Conservation (phyloP, 2,113 vertebrate species). For the Gymnobelideus leadbeateri region DNA sequence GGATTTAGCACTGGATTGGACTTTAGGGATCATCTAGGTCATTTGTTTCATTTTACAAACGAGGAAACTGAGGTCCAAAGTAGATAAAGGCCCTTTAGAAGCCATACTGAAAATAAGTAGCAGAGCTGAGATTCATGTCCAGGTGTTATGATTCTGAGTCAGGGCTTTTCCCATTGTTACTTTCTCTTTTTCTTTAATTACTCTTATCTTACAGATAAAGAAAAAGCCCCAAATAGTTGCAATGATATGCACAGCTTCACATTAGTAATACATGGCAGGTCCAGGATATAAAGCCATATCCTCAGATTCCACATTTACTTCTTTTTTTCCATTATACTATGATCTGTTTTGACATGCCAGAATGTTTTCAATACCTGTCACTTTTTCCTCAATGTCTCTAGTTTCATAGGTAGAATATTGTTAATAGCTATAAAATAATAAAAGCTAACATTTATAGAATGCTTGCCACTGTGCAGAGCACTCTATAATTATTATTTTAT, state of each 20-base stretch:
- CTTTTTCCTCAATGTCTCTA: neutral
- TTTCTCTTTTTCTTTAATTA: neutral
- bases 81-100: no score
- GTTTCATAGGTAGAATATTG: neutral
- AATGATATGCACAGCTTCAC: neutral
- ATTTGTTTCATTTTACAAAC: no score
- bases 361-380: neutral
- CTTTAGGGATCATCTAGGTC: no score
- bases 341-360: neutral
- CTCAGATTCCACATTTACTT: neutral
- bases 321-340: neutral
- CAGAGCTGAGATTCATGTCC: no score
- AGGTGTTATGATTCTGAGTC: no score
- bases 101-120: no score
- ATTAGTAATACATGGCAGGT: neutral
- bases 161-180: neutral
- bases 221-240: neutral
- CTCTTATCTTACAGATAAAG: neutral
- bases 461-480: no score
- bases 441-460: neutral
- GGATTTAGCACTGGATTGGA: no score
- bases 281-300: neutral
- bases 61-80: no score
- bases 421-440: neutral
- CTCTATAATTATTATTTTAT: no score